These are phyloP conservation scores for Eulemur albifrons DNA, from an alignment of 2,797 vertebrate genomes.

Conservation along the genomic window DNA sequence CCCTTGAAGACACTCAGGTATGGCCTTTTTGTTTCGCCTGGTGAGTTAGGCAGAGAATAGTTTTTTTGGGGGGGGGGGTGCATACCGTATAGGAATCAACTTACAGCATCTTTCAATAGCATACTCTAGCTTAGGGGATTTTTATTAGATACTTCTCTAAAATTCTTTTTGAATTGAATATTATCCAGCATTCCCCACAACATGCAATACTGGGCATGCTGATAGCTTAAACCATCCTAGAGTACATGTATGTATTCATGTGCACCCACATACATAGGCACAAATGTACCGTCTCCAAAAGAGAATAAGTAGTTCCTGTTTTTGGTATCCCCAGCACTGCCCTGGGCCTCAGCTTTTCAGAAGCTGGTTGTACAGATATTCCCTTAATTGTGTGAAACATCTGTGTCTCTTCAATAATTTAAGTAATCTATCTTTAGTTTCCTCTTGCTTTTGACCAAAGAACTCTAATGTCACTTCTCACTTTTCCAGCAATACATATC, in stretches of 20 bases:
- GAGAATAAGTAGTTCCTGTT: not conserved
- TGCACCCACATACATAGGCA: rapidly evolving
- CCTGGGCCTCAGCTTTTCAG: not conserved
- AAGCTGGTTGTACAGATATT: not conserved
- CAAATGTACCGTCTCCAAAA: not conserved
- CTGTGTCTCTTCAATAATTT: not conserved
- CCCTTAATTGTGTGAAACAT: not conserved
- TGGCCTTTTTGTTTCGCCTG: not conserved
- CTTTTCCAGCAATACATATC: not conserved
- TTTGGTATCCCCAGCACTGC: not conserved
- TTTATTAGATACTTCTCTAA: not conserved
- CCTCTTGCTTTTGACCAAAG: not conserved
- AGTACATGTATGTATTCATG: not conserved
- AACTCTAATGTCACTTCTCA: not conserved
- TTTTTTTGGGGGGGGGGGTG: too few relatives aligned
- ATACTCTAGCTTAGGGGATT: not conserved
- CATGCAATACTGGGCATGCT: not conserved
- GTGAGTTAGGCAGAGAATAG: too few relatives aligned
- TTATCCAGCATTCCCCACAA: not conserved
- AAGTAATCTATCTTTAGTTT: not conserved
- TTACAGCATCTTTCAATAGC: not conserved
- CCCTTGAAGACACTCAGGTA: conserved; percentile 16
- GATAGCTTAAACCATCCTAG: too few relatives aligned
- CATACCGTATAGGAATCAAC: too few relatives aligned
- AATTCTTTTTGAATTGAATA: not conserved